Percentiles rank a stretch among this genome's conserved stretches.
Conservation (phyloP, 2,797 vertebrate genomes). For the Phrynocephalus guinanensis region DNA sequence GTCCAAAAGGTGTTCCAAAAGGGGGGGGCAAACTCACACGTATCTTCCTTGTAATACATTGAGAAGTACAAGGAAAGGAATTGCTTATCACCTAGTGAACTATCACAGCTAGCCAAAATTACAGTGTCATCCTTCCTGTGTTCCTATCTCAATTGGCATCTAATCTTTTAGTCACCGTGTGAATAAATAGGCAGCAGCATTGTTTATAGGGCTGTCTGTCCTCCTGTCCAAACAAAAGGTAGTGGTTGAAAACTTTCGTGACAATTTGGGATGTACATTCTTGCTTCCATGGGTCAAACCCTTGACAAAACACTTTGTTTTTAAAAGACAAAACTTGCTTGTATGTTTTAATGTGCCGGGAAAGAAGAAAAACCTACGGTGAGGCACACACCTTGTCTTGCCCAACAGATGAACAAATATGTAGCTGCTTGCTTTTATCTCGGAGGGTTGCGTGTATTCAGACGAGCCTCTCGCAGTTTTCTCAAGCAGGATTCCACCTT, state of each 20-base stretch:
- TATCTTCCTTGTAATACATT: conserved; percentile 56
- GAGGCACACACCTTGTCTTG: neutral
- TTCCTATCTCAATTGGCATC: conserved; percentile 68
- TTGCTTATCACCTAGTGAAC: conserved; percentile 62
- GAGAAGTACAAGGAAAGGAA: conserved; percentile 59
- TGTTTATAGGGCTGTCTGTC: conserved; percentile 62
- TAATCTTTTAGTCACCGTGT: conserved; percentile 59
- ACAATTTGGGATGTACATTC: conserved; percentile 48
- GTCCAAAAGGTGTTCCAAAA: neutral
- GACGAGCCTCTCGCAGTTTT: neutral
- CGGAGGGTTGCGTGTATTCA: too few relatives aligned
- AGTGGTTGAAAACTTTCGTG: conserved; percentile 61
- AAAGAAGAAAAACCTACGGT: neutral
- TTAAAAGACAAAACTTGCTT: neutral
- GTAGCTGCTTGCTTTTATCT: neutral
- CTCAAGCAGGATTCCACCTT: neutral
- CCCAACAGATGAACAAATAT: neutral
- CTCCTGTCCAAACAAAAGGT: conserved; percentile 61
- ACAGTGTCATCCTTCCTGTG: conserved; percentile 49
- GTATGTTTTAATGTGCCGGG: neutral
- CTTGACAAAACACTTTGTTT: neutral
- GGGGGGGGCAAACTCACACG: conserved; percentile 60
- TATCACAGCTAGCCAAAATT: conserved; percentile 51
- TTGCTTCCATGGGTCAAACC: conserved; percentile 41
- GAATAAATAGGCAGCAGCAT: conserved; percentile 47